phyloP scores from a whole-genome alignment of 2,888 invertebrate species.

The Eilema sororculum region DNA sequence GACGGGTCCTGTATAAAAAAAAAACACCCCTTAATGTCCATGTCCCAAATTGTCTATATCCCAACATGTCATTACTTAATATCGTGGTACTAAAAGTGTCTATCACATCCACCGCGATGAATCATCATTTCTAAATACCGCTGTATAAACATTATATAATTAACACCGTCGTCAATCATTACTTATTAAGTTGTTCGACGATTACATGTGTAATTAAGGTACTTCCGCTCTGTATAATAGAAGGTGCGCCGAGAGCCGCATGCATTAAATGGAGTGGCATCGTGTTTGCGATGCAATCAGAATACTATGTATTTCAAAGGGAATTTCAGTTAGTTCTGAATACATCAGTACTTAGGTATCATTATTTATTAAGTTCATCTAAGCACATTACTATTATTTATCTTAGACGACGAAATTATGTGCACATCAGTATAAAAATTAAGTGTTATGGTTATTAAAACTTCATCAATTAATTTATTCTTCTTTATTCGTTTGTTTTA shows the following conservation, averaged over 20 bases:
- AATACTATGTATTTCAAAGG: not conserved
- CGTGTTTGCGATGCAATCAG: conserved; percentile 69
- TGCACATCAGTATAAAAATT: too few relatives aligned
- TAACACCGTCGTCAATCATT: conserved; percentile 32
- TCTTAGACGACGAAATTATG: not conserved
- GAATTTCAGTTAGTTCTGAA: not conserved
- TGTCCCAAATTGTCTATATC: too few relatives aligned
- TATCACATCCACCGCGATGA: not conserved
- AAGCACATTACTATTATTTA: too few relatives aligned
- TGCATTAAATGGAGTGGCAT: conserved; percentile 60
- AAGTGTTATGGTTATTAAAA: too few relatives aligned
- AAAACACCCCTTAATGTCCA: too few relatives aligned
- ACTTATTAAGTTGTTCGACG: conserved; percentile 26
- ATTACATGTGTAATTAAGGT: conserved; percentile 60
- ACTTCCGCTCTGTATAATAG: conserved; percentile 73
- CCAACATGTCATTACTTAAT: too few relatives aligned
- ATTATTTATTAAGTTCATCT: not conserved
- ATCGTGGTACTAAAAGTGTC: not conserved
- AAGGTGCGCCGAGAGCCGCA: conserved; percentile 66
- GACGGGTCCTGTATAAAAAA: too few relatives aligned
- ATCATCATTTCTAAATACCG: not conserved
- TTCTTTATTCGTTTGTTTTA: too few relatives aligned
- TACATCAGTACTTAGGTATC: not conserved
- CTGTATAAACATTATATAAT: conserved; percentile 24
- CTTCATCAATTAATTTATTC: too few relatives aligned